Base-by-base conservation (phyloP, 2,797 vertebrate genomes). In the Aulostomus chinensis region DNA sequence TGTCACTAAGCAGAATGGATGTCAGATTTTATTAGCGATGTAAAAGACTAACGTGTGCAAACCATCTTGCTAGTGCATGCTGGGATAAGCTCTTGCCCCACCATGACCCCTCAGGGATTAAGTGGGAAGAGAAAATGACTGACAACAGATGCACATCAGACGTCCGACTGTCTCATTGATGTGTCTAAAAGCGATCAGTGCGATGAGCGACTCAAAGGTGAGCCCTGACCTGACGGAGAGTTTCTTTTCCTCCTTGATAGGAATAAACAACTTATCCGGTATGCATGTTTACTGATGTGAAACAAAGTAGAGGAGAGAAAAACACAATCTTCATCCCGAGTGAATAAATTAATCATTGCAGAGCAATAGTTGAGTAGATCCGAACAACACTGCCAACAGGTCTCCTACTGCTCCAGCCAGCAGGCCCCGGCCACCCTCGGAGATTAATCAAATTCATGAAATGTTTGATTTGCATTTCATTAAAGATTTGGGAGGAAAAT, bases 401-500 rank as follows among this genome's bases (percentile, higher is more conserved):
- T 72, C 64, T 70, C 88, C 81, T 53, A 63, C 82, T 73, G 83
- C 67, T 83, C 24, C 50, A 77, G 71, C 58, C 83, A 76, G 80
- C 85, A 57, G 80, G 80, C 69, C 41, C 25, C 13, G 30, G 54
- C 74, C 77, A 75, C 80, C 86, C 73, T 75, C 20, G 6, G 82
- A 66, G 86, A 82, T 87, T 83, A 84, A 88, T 88, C 80, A 80
- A 79, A 87, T 84, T 84, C 76, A 74, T 9, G 30, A 58, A 76
- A 75, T 73, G 66, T 79, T 86, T 86, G 76, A 84, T 86, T 86
- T 84, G 77, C 80, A 86, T 86, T 84, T 78, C 70, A 82, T 86
- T 83, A 82, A 72, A 76, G 47, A 78, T 75, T 81, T 53, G 55
- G 57, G 32, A 15, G 38, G 61, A 38, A 68, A 84, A 80, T 78